Base-by-base conservation (phyloP, 2,888 invertebrate species). In the Pteria penguin region DNA sequence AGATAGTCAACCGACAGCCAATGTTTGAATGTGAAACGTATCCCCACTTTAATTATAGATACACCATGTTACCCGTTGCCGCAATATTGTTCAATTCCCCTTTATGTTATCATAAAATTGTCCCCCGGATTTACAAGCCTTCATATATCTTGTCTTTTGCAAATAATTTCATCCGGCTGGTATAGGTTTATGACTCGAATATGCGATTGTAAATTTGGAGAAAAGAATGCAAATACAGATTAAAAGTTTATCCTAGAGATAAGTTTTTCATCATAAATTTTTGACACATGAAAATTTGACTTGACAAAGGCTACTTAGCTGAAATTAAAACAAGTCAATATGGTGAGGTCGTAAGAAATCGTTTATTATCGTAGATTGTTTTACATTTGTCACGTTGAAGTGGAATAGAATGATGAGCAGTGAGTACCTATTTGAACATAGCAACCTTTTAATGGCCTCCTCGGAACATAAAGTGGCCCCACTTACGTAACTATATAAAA, bases 121-220 rank as follows among this genome's bases (percentile, higher is more conserved):
- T 73, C 72, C 63, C 26, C 26, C 31, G 55, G 72, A 77, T 77
- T 77, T 77, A 77, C 67, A 58, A 63, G 26, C 54, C 57, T 60
- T 63, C 66, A 66, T 77, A 77, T 77, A 77, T 77, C 73, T 72
- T 36, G 54, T 69, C 65, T 58, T 65, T 60, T 45, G 72, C 68
- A 72, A 77, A 77, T 69, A 77, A 57, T 55, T 60, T 63, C 76
- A 73, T 77, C 76, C 76, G 73, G 72, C 62, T 52, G 65, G 63
- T 62, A 73, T 69, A 57, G 72, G 63, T 77, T 77, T 77, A 77
- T 73, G 65, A 65, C 65, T 55, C 57, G 57, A 24, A 33, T 33
- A 36, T 18, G 26, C 24, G 65, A 36, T 72, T 57, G 57, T 72
- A 72, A 72, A 72, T 72, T 68, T 68, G 57, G 57, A 45, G 54